Evolutionary conservation across 2,888 invertebrate genomes (phyloP), one percentile per base, ranked within the genome.

Genomic region (Patella caerulea): DNA sequence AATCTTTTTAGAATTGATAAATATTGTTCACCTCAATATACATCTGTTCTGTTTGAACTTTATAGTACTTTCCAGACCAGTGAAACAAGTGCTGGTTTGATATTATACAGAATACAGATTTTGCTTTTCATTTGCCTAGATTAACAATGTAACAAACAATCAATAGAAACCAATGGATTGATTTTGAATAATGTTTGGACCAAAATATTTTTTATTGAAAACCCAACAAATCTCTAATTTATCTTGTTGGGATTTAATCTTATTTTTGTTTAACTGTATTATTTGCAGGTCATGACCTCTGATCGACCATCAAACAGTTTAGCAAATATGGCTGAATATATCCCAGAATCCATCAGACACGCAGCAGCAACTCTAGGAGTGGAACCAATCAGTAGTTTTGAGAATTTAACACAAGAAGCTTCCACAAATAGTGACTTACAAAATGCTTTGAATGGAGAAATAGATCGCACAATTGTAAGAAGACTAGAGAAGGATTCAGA

Each of bases 341-440:
- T 92, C 2, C 85, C 91, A 80, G 91, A 92, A 29, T 89, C 92
- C 55, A 84, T 93, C 75, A 87, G 87, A 15, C 88, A 90, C 54
- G 94, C 94, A 1, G 93, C 94, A 29, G 92, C 92, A 2, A 90
- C 93, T 19, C 93, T 93, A 5, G 93, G 93, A 24, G 92, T 93
- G n/a, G 88, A 93, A 24, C 91, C 92, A 14, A 84, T 89, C 75
- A 91, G 91, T 70, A 91, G 90, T 73, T 82, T 93, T 75, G 93
- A 93, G 24, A 91, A 92, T 65, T 91, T 94, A 54, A 91, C 92
- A 0, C 91, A 92, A 79, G 93, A 93, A 29, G 93, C 93, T 0
- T 92, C 93, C 1, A 91, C 91, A 52, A 93, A 93, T 81, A 79
- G 92, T 3, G 91, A 92, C 69, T 91, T 94, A 29, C 93, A 93